These are phyloP conservation scores for Procambarus virginalis DNA, from an alignment of 1,140 invertebrate species.

Conservation along the genomic window DNA sequence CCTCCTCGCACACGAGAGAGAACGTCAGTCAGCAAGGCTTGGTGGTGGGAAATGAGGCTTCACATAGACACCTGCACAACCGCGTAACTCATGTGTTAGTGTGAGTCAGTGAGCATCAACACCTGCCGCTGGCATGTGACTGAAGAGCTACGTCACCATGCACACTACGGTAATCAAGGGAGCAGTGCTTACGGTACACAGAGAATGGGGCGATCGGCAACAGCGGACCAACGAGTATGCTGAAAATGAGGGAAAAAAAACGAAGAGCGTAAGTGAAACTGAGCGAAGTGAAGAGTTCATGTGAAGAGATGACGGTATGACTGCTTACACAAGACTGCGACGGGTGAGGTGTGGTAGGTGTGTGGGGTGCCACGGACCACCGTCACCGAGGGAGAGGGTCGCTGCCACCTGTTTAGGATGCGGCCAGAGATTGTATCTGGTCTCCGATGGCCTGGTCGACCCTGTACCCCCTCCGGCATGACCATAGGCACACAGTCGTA, in stretches of 20 bases:
- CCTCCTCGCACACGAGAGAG: too few relatives aligned
- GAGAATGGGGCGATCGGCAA: conserved; percentile 29
- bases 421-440: not conserved
- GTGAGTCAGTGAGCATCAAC: not conserved
- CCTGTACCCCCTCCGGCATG: not conserved
- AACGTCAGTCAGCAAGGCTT: too few relatives aligned
- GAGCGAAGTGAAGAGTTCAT: conserved; percentile 20
- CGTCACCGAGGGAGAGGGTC: too few relatives aligned
- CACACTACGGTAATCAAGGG: not conserved
- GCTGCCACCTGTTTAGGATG: too few relatives aligned
- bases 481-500: conserved; percentile 57
- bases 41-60: too few relatives aligned
- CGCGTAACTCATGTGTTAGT: not conserved
- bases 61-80: too few relatives aligned
- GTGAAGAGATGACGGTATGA: conserved; percentile 2
- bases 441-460: not conserved
- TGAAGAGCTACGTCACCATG: not conserved
- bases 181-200: conserved; percentile 46
- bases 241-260: conserved; percentile 27
- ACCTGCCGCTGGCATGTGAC: not conserved
- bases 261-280: conserved; percentile 8
- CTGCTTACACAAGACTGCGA: not conserved
- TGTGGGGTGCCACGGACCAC: not conserved
- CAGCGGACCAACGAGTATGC: conserved; percentile 34
- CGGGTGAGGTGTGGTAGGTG: not conserved